phyloP scores from a whole-genome alignment of 2,113 vertebrate species.

The Boulengeromyrus knoepffleri region DNA sequence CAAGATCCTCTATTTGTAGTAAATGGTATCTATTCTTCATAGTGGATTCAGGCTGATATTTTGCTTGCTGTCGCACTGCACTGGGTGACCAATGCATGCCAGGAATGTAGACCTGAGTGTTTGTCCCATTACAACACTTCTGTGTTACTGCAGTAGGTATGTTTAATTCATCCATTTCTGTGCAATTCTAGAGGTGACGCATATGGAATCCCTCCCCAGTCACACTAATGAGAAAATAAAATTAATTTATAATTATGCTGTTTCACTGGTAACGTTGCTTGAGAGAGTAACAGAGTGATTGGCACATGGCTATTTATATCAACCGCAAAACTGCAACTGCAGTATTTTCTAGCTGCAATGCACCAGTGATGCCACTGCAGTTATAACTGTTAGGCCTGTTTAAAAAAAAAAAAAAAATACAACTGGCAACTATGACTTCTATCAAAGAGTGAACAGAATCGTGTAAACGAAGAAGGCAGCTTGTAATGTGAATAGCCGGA shows the following conservation, averaged over 20 bases:
- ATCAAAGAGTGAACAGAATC: neutral
- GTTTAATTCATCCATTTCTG: neutral
- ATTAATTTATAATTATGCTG: neutral
- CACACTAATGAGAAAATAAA: neutral
- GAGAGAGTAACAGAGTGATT: neutral
- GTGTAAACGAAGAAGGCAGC: neutral
- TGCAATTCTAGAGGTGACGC: neutral
- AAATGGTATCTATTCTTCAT: neutral
- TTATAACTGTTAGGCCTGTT: neutral
- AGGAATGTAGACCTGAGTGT: neutral
- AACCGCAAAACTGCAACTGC: neutral
- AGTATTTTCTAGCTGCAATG: conserved; percentile 4
- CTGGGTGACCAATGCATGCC: neutral
- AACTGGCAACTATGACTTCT: neutral
- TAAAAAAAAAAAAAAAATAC: neutral
- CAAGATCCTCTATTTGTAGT: neutral
- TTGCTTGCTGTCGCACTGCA: neutral
- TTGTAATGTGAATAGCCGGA: neutral
- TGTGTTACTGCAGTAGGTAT: neutral
- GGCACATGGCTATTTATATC: neutral
- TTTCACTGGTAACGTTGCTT: neutral
- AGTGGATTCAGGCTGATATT: neutral
- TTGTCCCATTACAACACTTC: neutral
- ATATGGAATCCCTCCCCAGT: neutral
- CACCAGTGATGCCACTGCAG: neutral